phyloP scores from a whole-genome alignment of 2,888 invertebrate genomes.

The Blastobasis lacticolella region DNA sequence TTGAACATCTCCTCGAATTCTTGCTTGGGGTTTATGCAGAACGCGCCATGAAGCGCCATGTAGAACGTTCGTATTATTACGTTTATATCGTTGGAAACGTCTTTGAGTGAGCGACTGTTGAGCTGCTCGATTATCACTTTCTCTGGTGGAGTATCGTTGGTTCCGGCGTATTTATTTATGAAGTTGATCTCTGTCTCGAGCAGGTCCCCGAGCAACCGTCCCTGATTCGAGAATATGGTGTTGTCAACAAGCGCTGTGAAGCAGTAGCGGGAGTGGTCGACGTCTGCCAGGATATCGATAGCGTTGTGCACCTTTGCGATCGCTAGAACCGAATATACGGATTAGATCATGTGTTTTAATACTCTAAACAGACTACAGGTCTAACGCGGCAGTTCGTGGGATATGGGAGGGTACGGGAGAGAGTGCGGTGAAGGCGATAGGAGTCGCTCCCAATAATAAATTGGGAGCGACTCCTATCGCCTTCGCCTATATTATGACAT shows the following conservation, averaged over 20 bases:
- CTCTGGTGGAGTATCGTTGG: slow-evolving; percentile 2
- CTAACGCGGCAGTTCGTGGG: too few species aligned
- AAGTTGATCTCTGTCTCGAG: slow-evolving; percentile 32
- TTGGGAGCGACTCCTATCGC: too few species aligned
- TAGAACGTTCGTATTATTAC: slow-evolving; percentile 33
- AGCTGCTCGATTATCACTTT: background rate
- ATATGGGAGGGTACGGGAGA: too few species aligned
- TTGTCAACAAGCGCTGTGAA: slow-evolving; percentile 18
- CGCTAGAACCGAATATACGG: slow-evolving; percentile 26
- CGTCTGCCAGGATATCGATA: slow-evolving; percentile 24
- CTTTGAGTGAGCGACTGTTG: slow-evolving; percentile 13
- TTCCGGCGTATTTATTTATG: slow-evolving; percentile 24
- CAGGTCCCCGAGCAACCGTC: slow-evolving; percentile 25
- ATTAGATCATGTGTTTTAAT: too few species aligned
- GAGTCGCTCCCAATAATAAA: too few species aligned
- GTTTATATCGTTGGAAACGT: slow-evolving; percentile 29
- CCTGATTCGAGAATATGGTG: slow-evolving; percentile 26
- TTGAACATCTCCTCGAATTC: slow-evolving; percentile 6
- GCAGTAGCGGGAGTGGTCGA: slow-evolving; percentile 34
- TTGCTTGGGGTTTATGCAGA: slow-evolving; percentile 26
- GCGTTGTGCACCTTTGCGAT: slow-evolving; percentile 28
- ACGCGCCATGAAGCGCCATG: slow-evolving; percentile 27
- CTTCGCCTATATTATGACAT: too few species aligned
- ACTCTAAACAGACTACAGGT: too few species aligned
- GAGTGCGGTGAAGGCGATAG: too few species aligned